These are phyloP conservation scores for Lamprotornis superbus DNA, from an alignment of 2,113 vertebrate genomes.

Conservation along the genomic window DNA sequence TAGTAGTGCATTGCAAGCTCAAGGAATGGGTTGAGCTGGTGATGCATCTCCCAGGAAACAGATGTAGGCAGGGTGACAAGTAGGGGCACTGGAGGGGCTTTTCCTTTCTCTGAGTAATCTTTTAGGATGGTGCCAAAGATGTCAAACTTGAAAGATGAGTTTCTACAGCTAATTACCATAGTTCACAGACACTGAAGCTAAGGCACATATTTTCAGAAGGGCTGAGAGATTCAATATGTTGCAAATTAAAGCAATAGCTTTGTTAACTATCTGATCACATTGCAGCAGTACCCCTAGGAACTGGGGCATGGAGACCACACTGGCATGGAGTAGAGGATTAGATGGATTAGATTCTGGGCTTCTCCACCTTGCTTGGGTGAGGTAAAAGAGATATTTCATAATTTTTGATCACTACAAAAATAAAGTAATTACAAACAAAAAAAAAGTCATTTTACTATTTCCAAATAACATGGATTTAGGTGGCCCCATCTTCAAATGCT, in stretches of 20 bases:
- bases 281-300: not conserved
- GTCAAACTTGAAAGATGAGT: not conserved
- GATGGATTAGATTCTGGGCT: not conserved
- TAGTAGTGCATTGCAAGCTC: not conserved
- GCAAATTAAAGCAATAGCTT: not conserved
- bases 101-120: not conserved
- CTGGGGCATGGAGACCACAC: rapidly evolving
- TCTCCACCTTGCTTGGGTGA: not conserved
- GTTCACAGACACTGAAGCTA: not conserved
- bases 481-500: not conserved
- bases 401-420: not conserved
- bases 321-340: not conserved
- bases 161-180: not conserved
- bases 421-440: not conserved
- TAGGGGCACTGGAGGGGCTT: not conserved
- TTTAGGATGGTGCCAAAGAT: not conserved
- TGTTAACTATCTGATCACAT: not conserved
- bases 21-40: rapidly evolving
- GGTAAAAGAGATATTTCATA: not conserved
- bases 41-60: not conserved
- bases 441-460: not conserved
- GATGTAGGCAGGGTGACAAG: not conserved
- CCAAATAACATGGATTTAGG: not conserved
- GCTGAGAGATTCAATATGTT: not conserved
- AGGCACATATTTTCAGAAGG: not conserved